Conservation (phyloP, 2,888 invertebrate genomes). For the Oxytorus armatus region DNA sequence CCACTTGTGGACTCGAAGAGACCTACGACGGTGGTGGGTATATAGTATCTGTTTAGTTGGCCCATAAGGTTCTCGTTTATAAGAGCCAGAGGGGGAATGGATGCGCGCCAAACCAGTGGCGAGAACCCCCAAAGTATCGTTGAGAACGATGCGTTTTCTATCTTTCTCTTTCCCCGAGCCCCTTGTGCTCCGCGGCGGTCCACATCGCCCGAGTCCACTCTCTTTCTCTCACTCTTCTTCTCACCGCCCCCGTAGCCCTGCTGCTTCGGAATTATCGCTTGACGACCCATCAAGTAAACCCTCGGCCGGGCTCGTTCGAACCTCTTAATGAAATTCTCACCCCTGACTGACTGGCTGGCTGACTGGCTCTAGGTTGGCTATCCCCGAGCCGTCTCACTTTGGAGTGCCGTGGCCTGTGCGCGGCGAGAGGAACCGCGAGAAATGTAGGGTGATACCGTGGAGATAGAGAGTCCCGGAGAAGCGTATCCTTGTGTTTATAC, state of each 20-base stretch:
- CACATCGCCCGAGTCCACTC: constrained; percentile 39
- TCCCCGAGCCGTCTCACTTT: constrained; percentile 74
- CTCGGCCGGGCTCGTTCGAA: constrained; percentile 84
- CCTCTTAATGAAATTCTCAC: constrained; percentile 85
- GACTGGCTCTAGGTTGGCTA: constrained; percentile 75
- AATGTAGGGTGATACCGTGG: constrained; percentile 67
- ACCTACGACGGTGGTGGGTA: constrained; percentile 48
- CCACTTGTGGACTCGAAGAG: constrained; percentile 84
- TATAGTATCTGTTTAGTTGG: constrained; percentile 84
- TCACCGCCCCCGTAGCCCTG: constrained; percentile 74
- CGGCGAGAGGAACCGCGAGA: constrained; percentile 69
- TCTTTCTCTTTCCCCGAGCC: constrained; percentile 71
- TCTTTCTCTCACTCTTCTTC: constrained; percentile 54
- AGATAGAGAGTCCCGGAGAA: constrained; percentile 57
- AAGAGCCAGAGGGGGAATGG: constrained; percentile 76
- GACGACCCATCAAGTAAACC: constrained; percentile 84
- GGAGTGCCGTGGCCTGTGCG: constrained; percentile 74
- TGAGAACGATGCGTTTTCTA: constrained; percentile 69
- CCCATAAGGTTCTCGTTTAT: constrained; percentile 84
- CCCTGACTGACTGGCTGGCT: constrained; percentile 83
- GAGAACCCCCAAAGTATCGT: constrained; percentile 74
- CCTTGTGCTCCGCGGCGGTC: constrained; percentile 51
- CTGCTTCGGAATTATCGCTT: constrained; percentile 84
- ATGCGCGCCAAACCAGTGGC: constrained; percentile 65
- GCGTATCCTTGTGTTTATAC: constrained; percentile 61